Conservation (phyloP, 1,140 invertebrate species). For the Drosophila repletoides region DNA sequence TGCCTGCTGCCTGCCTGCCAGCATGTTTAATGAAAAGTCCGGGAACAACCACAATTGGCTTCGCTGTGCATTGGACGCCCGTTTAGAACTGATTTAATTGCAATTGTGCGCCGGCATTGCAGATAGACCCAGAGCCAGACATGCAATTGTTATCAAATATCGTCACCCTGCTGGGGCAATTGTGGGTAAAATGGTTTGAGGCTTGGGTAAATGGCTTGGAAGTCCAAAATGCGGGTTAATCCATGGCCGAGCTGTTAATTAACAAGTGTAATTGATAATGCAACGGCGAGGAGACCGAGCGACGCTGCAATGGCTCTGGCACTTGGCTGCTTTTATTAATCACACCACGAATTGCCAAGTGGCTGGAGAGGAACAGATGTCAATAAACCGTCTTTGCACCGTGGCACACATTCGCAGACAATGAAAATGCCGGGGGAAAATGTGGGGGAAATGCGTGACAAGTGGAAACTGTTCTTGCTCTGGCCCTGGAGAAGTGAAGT, state of each 20-base stretch:
- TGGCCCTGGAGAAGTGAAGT: slow-evolving; percentile 22
- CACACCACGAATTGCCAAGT: slow-evolving; percentile 38
- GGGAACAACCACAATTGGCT: slow-evolving; percentile 45
- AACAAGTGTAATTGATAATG: slow-evolving; percentile 78
- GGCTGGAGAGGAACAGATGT: slow-evolving; percentile 46
- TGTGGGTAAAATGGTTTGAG: background rate
- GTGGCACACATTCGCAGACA: slow-evolving; percentile 64
- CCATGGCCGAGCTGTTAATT: slow-evolving; percentile 46
- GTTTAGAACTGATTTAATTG: slow-evolving; percentile 78
- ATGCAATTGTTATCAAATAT: slow-evolving; percentile 74
- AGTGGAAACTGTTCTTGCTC: slow-evolving; percentile 61
- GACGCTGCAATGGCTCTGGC: slow-evolving; percentile 19
- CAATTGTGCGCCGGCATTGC: slow-evolving; percentile 56
- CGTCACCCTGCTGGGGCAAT: slow-evolving; percentile 32
- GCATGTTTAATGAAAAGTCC: slow-evolving; percentile 50
- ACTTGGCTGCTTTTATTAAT: slow-evolving; percentile 52
- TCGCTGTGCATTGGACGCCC: slow-evolving; percentile 53
- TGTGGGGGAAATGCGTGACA: slow-evolving; percentile 61
- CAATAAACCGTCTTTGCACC: slow-evolving; percentile 49
- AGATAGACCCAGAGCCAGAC: too few species aligned
- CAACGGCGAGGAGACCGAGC: slow-evolving; percentile 7
- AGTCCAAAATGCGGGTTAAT: slow-evolving; percentile 65
- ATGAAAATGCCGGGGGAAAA: slow-evolving; percentile 5
- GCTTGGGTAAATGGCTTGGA: slow-evolving; percentile 26
- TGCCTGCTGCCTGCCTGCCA: slow-evolving; percentile 12